phyloP scores from a whole-genome alignment of 2,888 invertebrate genomes.

The Bursaphelenchus okinawaensis region DNA sequence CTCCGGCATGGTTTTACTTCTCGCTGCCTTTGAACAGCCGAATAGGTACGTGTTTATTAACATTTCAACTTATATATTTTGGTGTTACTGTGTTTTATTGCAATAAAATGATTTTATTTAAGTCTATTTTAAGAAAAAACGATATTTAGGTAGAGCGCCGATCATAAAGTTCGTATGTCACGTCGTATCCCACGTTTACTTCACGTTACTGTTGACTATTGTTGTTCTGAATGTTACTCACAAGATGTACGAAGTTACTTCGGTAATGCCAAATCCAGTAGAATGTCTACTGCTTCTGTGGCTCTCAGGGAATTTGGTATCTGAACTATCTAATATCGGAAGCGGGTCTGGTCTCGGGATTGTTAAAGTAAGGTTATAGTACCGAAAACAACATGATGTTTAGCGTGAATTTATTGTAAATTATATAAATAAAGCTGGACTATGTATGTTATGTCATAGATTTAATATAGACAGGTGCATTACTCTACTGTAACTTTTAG shows the following conservation, averaged over 20 bases:
- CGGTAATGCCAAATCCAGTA: conserved; percentile 51
- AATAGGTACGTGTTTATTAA: conserved; percentile 41
- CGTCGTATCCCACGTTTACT: conserved; percentile 90
- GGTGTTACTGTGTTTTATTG: too few relatives aligned
- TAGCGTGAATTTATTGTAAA: too few relatives aligned
- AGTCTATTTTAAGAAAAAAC: too few relatives aligned
- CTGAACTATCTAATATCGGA: conserved; percentile 93
- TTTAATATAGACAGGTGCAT: too few relatives aligned
- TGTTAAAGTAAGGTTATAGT: conserved; percentile 37
- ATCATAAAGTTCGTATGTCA: conserved; percentile 99
- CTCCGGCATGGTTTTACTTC: conserved; percentile 70
- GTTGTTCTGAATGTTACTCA: conserved; percentile 26
- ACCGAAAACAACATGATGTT: neutral
- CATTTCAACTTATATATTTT: too few relatives aligned
- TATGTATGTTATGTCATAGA: too few relatives aligned
- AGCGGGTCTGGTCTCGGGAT: conserved; percentile 71
- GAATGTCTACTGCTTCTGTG: conserved; percentile 54
- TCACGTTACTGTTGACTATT: conserved; percentile 79
- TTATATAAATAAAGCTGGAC: too few relatives aligned
- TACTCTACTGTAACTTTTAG: too few relatives aligned
- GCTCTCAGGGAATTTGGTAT: conserved; percentile 67
- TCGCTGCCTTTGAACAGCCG: conserved; percentile 53
- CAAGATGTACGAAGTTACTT: conserved; percentile 36
- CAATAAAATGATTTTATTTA: too few relatives aligned
- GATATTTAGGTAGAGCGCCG: conserved; percentile 87